Evolutionary conservation across 1,140 invertebrate species (phyloP).

Genomic region (Lepidotrigona ventralis): DNA sequence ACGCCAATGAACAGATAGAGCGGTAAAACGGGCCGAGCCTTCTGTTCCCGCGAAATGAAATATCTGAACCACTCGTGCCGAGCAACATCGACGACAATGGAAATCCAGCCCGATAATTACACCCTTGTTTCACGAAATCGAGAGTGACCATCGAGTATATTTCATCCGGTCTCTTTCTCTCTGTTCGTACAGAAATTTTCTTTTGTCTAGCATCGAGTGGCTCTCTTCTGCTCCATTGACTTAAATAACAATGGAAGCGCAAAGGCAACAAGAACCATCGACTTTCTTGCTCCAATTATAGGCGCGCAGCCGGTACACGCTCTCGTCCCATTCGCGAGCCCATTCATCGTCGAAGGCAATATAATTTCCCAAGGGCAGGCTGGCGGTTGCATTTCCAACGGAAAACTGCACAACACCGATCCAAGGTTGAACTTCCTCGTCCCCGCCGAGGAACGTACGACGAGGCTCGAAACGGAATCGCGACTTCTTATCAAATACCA

Average conservation of each 20-base stretch:
- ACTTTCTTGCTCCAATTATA: conserved; percentile 39
- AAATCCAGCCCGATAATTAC: background rate
- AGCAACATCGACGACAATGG: background rate
- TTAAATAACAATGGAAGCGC: conserved; percentile 39
- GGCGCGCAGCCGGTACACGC: background rate
- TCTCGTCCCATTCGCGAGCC: background rate
- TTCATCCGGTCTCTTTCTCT: too few species aligned
- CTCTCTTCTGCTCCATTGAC: conserved; percentile 34
- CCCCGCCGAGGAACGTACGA: background rate
- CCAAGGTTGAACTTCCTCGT: background rate
- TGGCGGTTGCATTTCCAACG: background rate
- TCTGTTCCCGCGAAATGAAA: background rate
- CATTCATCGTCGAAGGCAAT: conserved; percentile 16
- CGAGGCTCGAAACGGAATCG: background rate
- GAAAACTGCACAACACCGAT: background rate
- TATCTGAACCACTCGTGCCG: background rate
- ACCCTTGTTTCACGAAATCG: background rate
- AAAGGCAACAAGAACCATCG: conserved; percentile 45
- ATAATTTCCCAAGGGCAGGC: conserved; percentile 27
- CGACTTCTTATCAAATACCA: background rate
- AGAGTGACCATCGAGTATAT: conserved; percentile 22
- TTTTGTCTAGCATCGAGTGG: conserved; percentile 29
- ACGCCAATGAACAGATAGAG: background rate
- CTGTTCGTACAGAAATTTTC: conserved; percentile 28
- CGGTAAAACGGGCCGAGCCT: too few species aligned